Base-by-base conservation (phyloP, 2,797 vertebrate species). In the Botia almorhae region DNA sequence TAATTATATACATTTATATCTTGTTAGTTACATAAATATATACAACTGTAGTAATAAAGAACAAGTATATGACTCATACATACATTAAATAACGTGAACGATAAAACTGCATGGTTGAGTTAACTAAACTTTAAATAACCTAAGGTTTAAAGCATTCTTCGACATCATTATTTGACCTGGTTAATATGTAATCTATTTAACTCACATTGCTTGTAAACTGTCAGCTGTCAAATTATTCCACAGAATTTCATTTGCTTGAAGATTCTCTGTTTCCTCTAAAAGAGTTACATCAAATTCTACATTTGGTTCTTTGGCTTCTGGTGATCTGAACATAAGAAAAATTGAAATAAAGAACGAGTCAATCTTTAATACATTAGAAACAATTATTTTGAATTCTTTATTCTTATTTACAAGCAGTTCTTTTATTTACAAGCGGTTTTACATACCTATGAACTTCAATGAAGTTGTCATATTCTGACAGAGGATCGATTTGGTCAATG, bases 171-270 rank as follows among this genome's bases (percentile, higher is more conserved):
- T 55, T 68, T 76, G 51, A 26, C 0, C 21, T 4, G 8, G 16
- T 1, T 51, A 33, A 36, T 51, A 46, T n/a, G 2, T 56, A 19
- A 56, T 43, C 16, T 63, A 5, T 3, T 65, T 65, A 43, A 94
- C 96, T 96, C 92, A 98, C 97, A 92, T 96, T 84, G 91, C 88
- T 92, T 97, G 96, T 81, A 98, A 95, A 91, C 91, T 96, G 86
- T 98, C 97, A 26, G 96, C 96, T 1, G 96, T 99, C 90, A 99
- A 93, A 76, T 96, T 98, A 93, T 98, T 98, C 97, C 97, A 98
- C 88, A 97, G 95, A 80, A 99, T 98, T 84, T 99, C 97, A 89
- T 98, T 97, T 81, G 95, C 95, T 63, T 97, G 95, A 83, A 98
- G 93, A 85, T 95, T 96, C 89, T 98, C 97, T 0, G 94, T 96